These are phyloP conservation scores for Eretmodus cyanostictus DNA, from an alignment of 2,113 vertebrate genomes.

Conservation along the genomic window DNA sequence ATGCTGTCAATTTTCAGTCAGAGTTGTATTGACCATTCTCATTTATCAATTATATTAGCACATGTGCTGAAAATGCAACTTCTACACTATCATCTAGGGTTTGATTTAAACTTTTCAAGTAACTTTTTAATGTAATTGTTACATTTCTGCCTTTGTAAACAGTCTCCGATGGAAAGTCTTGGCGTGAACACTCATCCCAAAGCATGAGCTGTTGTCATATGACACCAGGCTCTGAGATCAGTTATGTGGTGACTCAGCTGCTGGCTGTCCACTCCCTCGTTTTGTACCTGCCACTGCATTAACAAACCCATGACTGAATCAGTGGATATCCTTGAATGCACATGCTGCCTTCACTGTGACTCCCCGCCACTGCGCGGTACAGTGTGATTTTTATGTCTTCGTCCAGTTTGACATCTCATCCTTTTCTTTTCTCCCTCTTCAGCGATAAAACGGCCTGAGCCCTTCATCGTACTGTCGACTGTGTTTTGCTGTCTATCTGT, in stretches of 20 bases:
- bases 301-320: neutral
- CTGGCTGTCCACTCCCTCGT: neutral
- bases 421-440: neutral
- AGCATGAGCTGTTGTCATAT: neutral
- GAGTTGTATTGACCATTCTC: neutral
- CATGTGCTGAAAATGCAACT: neutral
- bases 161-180: neutral
- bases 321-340: neutral
- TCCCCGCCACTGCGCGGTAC: neutral
- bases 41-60: neutral
- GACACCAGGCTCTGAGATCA: neutral
- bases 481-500: constrained; percentile 44
- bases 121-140: neutral
- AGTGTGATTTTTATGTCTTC: neutral
- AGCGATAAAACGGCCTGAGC: constrained; percentile 7
- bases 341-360: neutral
- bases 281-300: neutral
- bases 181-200: neutral
- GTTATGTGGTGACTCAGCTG: constrained; percentile 7
- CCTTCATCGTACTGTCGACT: constrained; percentile 13
- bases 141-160: neutral
- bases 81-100: neutral
- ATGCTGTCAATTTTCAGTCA: neutral
- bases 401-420: neutral
- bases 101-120: neutral